These are phyloP conservation scores for Dermochelys coriacea DNA, from an alignment of 2,797 vertebrate species.

Conservation along the genomic window DNA sequence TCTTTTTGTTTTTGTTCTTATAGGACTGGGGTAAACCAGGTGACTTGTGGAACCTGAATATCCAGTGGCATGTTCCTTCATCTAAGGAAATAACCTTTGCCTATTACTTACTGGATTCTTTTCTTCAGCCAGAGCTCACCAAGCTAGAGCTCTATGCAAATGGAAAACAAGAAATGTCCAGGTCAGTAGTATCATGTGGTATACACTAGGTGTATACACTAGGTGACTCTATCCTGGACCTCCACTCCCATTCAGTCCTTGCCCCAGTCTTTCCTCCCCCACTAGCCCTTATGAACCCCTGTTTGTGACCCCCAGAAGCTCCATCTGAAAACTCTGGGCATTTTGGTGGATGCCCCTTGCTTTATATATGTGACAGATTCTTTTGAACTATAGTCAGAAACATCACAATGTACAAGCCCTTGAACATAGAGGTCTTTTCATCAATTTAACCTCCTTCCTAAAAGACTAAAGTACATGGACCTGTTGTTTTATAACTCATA, in stretches of 20 bases:
- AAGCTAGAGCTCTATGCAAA: constrained; percentile 87
- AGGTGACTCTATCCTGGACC: not conserved
- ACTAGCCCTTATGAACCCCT: too few species aligned
- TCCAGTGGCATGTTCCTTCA: constrained; percentile 95
- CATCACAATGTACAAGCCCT: not conserved
- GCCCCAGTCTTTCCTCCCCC: too few species aligned
- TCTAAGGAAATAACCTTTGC: constrained; percentile 89
- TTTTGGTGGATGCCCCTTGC: not conserved
- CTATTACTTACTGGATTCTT: constrained; percentile 91
- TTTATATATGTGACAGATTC: not conserved
- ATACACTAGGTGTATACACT: not conserved
- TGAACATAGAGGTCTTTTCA: not conserved
- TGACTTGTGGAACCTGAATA: constrained; percentile 92
- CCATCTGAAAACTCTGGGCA: too few species aligned
- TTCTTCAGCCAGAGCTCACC: constrained; percentile 94
- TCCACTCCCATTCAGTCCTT: too few species aligned
- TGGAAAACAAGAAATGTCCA: constrained; percentile 92
- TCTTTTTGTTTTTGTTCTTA: constrained; percentile 17
- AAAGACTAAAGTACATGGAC: not conserved
- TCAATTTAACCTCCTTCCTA: not conserved
- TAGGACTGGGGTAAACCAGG: constrained; percentile 98
- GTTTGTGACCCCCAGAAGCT: too few species aligned
- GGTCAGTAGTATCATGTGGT: constrained; percentile 72
- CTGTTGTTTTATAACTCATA: not conserved
- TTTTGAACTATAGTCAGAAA: not conserved